Evolutionary conservation across 2,888 invertebrate species (phyloP).

Genomic region (Caenorhabditis virilis): DNA sequence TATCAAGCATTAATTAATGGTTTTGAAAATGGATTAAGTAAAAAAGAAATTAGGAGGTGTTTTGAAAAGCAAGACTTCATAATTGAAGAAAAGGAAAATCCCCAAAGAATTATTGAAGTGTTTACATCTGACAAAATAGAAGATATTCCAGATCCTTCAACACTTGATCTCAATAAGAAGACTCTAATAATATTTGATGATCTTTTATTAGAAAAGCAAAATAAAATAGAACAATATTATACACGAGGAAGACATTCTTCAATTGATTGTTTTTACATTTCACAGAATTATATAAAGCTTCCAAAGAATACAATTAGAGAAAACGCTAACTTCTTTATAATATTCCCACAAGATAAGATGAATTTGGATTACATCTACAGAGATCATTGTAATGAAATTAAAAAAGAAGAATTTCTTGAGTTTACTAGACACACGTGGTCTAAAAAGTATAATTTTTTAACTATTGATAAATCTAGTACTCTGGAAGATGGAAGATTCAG

Average conservation of each 20-base stretch:
- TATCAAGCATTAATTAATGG: conserved; percentile 49
- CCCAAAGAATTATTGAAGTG: conserved; percentile 25
- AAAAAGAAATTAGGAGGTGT: conserved; percentile 43
- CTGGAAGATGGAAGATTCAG: conserved; percentile 30
- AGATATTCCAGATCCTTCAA: conserved; percentile 46
- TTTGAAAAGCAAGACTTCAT: conserved; percentile 35
- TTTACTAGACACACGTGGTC: conserved; percentile 25
- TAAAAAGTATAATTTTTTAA: conserved; percentile 38
- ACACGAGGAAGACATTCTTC: conserved; percentile 42
- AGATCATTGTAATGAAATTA: conserved; percentile 37
- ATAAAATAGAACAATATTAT: conserved; percentile 55
- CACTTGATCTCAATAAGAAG: conserved; percentile 42
- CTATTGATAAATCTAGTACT: conserved; percentile 40
- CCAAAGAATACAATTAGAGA: conserved; percentile 53
- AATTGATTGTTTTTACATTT: conserved; percentile 50
- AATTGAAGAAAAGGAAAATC: conserved; percentile 29
- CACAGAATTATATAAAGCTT: conserved; percentile 49
- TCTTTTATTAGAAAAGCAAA: conserved; percentile 46
- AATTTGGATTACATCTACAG: conserved; percentile 45
- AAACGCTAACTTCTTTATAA: conserved; percentile 49
- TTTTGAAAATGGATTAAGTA: conserved; percentile 33
- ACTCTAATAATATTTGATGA: conserved; percentile 51
- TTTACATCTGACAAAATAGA: conserved; percentile 12
- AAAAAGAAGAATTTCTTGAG: conserved; percentile 38
- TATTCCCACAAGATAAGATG: conserved; percentile 47